Percentiles rank a stretch among this genome's conserved stretches.
phyloP scores from a whole-genome alignment of 1,140 invertebrate genomes.

The Leptonema lineaticorne region DNA sequence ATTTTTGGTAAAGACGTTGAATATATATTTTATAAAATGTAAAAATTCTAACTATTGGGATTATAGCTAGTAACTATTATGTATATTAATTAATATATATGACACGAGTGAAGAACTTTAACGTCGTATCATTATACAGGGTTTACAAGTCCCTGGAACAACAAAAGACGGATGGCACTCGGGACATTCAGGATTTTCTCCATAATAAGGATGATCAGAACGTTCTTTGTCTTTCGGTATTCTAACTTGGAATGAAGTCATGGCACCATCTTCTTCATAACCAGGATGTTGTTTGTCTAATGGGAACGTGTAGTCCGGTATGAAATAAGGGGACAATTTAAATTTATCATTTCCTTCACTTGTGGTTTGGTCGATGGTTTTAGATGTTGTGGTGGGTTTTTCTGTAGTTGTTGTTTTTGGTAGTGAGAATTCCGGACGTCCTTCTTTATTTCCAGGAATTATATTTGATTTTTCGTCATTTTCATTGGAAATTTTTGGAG shows the following conservation, averaged over 20 bases:
- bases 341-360: constrained; percentile 46
- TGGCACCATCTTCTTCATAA: constrained; percentile 55
- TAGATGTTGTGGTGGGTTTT: constrained; percentile 14
- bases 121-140: constrained; percentile 55
- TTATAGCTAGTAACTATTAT: too few relatives aligned
- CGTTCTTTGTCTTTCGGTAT: constrained; percentile 48
- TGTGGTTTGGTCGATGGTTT: constrained; percentile 25
- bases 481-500: constrained; percentile 44
- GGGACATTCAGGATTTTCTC: constrained; percentile 60
- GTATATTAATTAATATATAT: neutral
- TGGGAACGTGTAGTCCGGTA: constrained; percentile 61
- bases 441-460: constrained; percentile 44
- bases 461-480: constrained; percentile 26
- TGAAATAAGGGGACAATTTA: constrained; percentile 48
- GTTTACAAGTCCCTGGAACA: constrained; percentile 59
- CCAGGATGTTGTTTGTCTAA: constrained; percentile 57
- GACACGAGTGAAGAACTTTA: constrained; percentile 12
- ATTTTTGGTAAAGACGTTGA: too few relatives aligned
- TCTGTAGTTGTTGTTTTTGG: constrained; percentile 28
- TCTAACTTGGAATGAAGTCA: constrained; percentile 60
- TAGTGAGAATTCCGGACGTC: constrained; percentile 40
- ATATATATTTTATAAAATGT: too few relatives aligned
- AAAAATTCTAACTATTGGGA: too few relatives aligned
- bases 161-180: constrained; percentile 63
- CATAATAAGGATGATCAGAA: constrained; percentile 52